phyloP scores from a whole-genome alignment of 1,140 invertebrate genomes.

The Orussus abietinus region DNA sequence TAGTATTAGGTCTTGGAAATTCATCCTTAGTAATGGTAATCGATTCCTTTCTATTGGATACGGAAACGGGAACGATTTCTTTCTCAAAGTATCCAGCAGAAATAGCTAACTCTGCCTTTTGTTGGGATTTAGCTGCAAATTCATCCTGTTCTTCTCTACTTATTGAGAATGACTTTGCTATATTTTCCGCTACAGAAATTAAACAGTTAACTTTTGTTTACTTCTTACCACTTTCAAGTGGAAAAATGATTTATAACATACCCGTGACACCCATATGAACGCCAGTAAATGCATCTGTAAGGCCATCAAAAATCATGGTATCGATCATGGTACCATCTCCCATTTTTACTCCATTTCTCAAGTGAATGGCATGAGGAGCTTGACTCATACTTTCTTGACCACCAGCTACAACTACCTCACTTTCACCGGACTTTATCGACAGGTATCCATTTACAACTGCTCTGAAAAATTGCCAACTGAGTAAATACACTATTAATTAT shows the following conservation, averaged over 20 bases:
- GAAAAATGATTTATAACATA: too few species aligned
- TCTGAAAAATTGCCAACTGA: too few species aligned
- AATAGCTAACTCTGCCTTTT: constrained; percentile 63
- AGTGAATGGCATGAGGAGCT: constrained; percentile 66
- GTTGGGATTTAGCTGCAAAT: constrained; percentile 71
- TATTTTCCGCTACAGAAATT: constrained; percentile 66
- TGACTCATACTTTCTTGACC: constrained; percentile 86
- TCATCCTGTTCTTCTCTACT: constrained; percentile 72
- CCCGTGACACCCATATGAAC: constrained; percentile 85
- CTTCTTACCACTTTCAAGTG: too few species aligned
- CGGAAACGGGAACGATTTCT: constrained; percentile 66
- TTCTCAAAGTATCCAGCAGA: constrained; percentile 64
- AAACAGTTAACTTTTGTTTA: too few species aligned
- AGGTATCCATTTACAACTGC: constrained; percentile 67
- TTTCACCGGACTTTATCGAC: constrained; percentile 68
- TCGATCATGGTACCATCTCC: constrained; percentile 66
- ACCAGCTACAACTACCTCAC: constrained; percentile 71
- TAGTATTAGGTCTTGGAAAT: constrained; percentile 62
- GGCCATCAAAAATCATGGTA: constrained; percentile 72
- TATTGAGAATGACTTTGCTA: constrained; percentile 68
- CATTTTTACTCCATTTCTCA: constrained; percentile 69
- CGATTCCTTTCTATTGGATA: constrained; percentile 54
- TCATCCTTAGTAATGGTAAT: constrained; percentile 63
- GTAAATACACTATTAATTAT: too few species aligned
- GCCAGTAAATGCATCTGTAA: constrained; percentile 75